phyloP scores from a whole-genome alignment of 2,888 invertebrate genomes.

The Stratiomys singularior region DNA sequence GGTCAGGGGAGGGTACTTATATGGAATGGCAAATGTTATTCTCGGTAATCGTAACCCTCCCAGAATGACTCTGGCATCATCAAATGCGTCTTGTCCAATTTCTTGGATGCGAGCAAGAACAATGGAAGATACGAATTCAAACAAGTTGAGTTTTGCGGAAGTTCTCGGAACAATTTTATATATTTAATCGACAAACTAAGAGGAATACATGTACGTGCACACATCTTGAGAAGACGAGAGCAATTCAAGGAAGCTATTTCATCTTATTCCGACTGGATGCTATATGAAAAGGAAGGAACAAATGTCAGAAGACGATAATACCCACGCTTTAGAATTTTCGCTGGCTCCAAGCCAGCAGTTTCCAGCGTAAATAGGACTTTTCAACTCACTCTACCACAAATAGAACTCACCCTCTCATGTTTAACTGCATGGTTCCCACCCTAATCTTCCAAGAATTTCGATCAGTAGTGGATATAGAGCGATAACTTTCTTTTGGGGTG shows the following conservation, averaged over 20 bases:
- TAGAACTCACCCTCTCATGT: conserved; percentile 17
- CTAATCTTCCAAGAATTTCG: conserved; percentile 49
- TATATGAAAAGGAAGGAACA: no score
- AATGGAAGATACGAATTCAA: not conserved
- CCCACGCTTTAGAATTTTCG: not conserved
- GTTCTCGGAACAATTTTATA: conserved; percentile 32
- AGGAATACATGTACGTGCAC: not conserved
- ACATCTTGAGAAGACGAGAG: not conserved
- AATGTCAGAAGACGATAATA: not conserved
- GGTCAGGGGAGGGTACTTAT: conserved; percentile 8
- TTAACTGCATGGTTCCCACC: conserved; percentile 6
- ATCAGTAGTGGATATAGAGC: conserved; percentile 49
- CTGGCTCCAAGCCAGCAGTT: conserved; percentile 26
- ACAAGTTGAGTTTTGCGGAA: not conserved
- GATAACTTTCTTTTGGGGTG: conserved; percentile 18
- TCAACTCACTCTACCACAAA: not conserved
- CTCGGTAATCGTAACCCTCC: conserved; percentile 1
- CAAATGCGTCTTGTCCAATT: no score
- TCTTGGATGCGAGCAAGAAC: not conserved
- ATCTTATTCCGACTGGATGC: conserved; percentile 22
- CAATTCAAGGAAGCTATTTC: conserved; percentile 5
- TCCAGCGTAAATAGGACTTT: conserved; percentile 11
- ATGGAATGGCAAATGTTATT: not conserved
- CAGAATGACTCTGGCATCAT: not conserved
- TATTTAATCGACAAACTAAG: not conserved